Evolutionary conservation across 2,797 vertebrate genomes (phyloP), one percentile per base, ranked within the genome.

Genomic region (Bradypodion ventrale): DNA sequence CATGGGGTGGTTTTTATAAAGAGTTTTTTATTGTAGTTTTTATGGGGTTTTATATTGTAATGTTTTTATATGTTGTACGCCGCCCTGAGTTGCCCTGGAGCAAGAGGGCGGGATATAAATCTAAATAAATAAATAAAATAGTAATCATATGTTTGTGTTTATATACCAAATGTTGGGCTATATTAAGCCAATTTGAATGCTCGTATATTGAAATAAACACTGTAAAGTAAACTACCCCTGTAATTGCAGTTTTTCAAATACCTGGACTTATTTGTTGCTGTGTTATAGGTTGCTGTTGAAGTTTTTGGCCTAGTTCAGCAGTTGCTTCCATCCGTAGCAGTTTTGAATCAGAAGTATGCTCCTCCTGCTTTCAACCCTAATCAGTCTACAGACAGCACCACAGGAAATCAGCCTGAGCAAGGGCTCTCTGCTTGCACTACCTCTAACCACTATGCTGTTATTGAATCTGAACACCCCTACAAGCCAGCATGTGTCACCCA

Each of bases 331-430:
- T 97, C 98, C 1, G 98, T 99, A 81, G 99, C 99, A 60, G 96
- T 98, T 90, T 95, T 99, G 92, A 99, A 99, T 95, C 98, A 99
- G 95, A 99, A 99, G 89, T 99, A 99, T 0, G 98, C 98, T 72
- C 99, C 99, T 12, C 98, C 98, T 89, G 97, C 98, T 27, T 99
- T 99, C 93, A 99, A 99, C 88, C 99, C 99, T 76, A 99, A 99
- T 95, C 99, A 99, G 88, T 99, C 98, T 80, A 99, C 98, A n/a
- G 99, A 99, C 91, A 99, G 98, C 94, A 98, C 98, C 21, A 99
- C 98, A 0, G 99, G 99, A 86, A 99, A 99, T 94, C 98, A 99
- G 37, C 98, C 98, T 0, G 98, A 99, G 82, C 98, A 99, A 95
- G 98, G 98, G 88, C 96, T 99, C 82, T 99, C 98, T 0, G 99